Evolutionary conservation across 2,888 invertebrate species (phyloP).

Genomic region (Tipula lateralis): DNA sequence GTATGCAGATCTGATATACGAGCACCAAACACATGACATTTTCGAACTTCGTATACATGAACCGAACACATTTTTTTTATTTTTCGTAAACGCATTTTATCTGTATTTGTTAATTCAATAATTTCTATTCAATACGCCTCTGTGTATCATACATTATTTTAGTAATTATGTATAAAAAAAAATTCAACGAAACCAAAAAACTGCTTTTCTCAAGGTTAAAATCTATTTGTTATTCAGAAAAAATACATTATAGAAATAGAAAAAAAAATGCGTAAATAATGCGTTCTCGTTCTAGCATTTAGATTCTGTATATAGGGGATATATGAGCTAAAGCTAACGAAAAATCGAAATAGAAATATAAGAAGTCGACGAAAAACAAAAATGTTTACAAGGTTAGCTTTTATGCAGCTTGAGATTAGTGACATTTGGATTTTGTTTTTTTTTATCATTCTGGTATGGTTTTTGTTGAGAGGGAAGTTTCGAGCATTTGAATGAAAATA

Average conservation of each 20-base stretch:
- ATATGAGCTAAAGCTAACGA: neutral
- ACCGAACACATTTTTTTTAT: neutral
- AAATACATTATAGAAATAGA: neutral
- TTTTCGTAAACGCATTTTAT: neutral
- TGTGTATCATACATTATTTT: slow-evolving; percentile 19
- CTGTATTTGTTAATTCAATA: neutral
- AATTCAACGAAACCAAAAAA: slow-evolving; percentile 28
- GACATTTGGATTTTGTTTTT: neutral
- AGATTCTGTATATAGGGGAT: neutral
- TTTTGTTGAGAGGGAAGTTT: neutral
- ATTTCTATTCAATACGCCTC: slow-evolving; percentile 19
- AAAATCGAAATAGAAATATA: neutral
- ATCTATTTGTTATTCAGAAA: slow-evolving; percentile 11
- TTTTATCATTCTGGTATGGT: neutral
- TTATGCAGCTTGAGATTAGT: slow-evolving; percentile 24
- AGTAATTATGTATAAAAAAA: slow-evolving; percentile 20
- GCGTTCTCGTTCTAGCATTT: slow-evolving; percentile 4
- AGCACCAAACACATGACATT: neutral
- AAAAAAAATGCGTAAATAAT: slow-evolving; percentile 6
- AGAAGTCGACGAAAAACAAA: neutral
- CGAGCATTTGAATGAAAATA: neutral
- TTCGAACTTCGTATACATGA: neutral
- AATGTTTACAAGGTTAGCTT: neutral
- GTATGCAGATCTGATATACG: neutral
- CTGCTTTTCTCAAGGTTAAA: slow-evolving; percentile 27